Conservation (phyloP, 1,140 invertebrate species). For the Teleogryllus occipitalis region DNA sequence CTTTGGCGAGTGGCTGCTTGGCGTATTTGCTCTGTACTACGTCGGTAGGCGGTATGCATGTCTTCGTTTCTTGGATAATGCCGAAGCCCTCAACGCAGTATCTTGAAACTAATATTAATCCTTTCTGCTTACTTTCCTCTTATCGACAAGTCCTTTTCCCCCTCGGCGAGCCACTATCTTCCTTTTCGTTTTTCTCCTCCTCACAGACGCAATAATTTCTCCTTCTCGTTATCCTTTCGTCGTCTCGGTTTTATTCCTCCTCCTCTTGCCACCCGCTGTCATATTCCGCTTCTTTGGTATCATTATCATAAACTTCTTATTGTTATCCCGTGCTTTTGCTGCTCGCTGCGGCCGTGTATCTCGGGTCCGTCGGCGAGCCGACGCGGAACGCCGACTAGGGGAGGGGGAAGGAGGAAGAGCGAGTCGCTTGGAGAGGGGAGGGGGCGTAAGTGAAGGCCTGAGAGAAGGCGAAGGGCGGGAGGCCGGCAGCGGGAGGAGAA, state of each 20-base stretch:
- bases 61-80: background rate
- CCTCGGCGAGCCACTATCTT: background rate
- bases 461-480: too few relatives aligned
- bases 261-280: background rate
- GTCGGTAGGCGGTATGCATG: background rate
- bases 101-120: slow-evolving; percentile 1
- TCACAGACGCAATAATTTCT: background rate
- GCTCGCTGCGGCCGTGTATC: too few relatives aligned
- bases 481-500: too few relatives aligned
- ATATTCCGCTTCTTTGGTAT: background rate
- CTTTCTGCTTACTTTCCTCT: slow-evolving; percentile 1
- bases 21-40: background rate
- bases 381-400: too few relatives aligned
- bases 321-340: too few relatives aligned
- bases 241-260: background rate
- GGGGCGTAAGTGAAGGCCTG: too few relatives aligned
- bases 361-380: too few relatives aligned
- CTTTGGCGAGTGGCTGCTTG: background rate
- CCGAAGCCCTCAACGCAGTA: background rate
- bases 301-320: background rate
- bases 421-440: too few relatives aligned
- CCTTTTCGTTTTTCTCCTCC: background rate
- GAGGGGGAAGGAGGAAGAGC: too few relatives aligned
- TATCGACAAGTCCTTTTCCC: background rate
- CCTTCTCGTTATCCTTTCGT: background rate